Percentiles rank a stretch among this genome's conserved stretches.
Evolutionary conservation across 1,140 invertebrate species (phyloP).

Genomic region (Rhizoglyphus robini): DNA sequence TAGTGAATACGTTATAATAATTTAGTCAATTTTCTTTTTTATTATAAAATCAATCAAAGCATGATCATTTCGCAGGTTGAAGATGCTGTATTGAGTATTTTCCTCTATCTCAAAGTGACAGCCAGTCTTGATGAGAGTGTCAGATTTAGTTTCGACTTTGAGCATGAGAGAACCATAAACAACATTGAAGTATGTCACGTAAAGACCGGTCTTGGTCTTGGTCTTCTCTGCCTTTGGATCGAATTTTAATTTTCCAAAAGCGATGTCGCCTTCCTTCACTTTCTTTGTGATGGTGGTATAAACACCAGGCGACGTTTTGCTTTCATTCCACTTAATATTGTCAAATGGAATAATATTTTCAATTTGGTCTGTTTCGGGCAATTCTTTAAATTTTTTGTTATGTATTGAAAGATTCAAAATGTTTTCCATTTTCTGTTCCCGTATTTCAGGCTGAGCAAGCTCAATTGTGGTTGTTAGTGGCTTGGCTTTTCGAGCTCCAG

Average conservation of each 20-base stretch:
- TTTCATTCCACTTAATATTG: neutral
- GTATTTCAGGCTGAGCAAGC: neutral
- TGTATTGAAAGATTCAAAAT: slow-evolving; percentile 15
- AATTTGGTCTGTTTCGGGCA: neutral
- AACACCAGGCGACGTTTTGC: neutral
- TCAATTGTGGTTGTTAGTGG: neutral
- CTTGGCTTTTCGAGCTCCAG: neutral
- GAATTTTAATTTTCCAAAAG: neutral
- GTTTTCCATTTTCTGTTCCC: neutral
- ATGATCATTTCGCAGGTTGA: slow-evolving; percentile 3
- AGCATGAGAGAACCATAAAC: slow-evolving; percentile 5
- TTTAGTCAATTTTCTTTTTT: neutral
- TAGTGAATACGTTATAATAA: no score
- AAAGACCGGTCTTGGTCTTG: neutral
- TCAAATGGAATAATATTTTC: neutral
- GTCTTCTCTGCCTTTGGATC: neutral
- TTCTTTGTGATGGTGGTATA: slow-evolving; percentile 2
- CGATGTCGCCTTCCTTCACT: neutral
- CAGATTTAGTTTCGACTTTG: neutral
- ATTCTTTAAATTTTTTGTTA: neutral
- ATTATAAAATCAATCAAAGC: neutral
- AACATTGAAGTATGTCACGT: slow-evolving; percentile 9
- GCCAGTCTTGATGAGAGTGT: neutral
- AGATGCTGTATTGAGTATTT: neutral
- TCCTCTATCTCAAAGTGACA: neutral